Evolutionary conservation across 2,888 invertebrate genomes (phyloP).

Genomic region (Sthenelais limicola): DNA sequence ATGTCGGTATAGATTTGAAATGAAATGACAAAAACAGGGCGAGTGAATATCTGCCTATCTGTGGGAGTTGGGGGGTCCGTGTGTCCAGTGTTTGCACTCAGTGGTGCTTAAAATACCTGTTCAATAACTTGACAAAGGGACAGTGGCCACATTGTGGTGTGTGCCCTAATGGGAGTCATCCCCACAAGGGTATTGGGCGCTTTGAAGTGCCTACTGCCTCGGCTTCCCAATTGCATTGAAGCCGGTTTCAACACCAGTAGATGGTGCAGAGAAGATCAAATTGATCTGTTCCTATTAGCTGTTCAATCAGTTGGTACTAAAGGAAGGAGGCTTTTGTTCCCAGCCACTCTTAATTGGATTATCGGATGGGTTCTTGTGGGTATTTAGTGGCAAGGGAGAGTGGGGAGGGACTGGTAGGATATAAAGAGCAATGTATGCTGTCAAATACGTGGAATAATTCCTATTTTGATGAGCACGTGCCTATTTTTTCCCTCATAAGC

Average conservation of each 20-base stretch:
- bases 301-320: constrained; percentile 5
- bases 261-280: constrained; percentile 9
- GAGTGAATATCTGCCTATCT: too few species aligned
- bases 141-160: constrained; percentile 28
- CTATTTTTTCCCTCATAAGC: too few species aligned
- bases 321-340: constrained; percentile 4
- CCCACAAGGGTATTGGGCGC: background rate
- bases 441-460: too few species aligned
- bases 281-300: constrained; percentile 14
- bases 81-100: constrained; percentile 10
- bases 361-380: background rate
- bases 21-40: too few species aligned
- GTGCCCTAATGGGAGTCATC: constrained; percentile 1
- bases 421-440: too few species aligned
- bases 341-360: constrained; percentile 7
- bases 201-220: constrained; percentile 10
- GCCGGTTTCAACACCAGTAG: background rate
- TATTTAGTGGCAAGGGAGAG: background rate
- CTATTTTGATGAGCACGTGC: too few species aligned
- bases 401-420: background rate
- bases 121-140: constrained; percentile 21
- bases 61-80: constrained; percentile 9
- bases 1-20: too few species aligned
- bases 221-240: background rate
- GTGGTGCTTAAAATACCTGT: background rate